phyloP scores from a whole-genome alignment of 2,888 invertebrate species.

The Zeuzera pyrina region DNA sequence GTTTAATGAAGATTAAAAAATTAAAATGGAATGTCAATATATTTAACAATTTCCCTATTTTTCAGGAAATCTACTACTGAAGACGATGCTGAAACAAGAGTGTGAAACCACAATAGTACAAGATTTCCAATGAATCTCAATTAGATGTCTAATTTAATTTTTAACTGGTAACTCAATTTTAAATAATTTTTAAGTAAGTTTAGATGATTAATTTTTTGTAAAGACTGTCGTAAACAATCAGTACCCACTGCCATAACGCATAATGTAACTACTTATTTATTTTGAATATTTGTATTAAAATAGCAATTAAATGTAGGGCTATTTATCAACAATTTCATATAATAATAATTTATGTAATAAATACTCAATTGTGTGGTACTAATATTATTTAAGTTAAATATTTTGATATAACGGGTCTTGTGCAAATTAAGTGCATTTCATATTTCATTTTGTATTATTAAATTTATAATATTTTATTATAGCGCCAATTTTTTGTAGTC shows the following conservation, averaged over 20 bases:
- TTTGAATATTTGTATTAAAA: not conserved
- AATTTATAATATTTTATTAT: too few relatives aligned
- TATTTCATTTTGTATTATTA: not conserved
- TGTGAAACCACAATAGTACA: slow-evolving; percentile 52
- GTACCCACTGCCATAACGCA: slow-evolving; percentile 65
- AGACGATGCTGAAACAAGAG: slow-evolving; percentile 68
- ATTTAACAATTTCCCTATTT: slow-evolving; percentile 12
- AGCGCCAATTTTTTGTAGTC: too few relatives aligned
- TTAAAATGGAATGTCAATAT: not conserved
- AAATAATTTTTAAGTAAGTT: slow-evolving; percentile 22
- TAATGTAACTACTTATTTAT: slow-evolving; percentile 28
- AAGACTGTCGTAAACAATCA: slow-evolving; percentile 57
- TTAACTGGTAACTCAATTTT: slow-evolving; percentile 16
- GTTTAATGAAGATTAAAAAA: too few relatives aligned
- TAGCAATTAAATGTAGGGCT: not conserved
- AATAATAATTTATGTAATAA: not conserved
- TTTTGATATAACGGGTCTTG: slow-evolving; percentile 19
- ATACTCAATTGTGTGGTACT: slow-evolving; percentile 4
- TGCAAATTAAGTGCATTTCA: slow-evolving; percentile 16
- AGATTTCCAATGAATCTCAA: slow-evolving; percentile 72
- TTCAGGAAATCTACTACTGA: slow-evolving; percentile 72
- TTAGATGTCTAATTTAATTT: slow-evolving; percentile 46
- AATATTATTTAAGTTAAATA: slow-evolving; percentile 2
- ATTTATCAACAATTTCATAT: too few relatives aligned
- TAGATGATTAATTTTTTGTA: slow-evolving; percentile 34